Evolutionary conservation across 2,888 invertebrate species (phyloP), one percentile per base, ranked within the genome.

Genomic region (Agapetus fuscipes): DNA sequence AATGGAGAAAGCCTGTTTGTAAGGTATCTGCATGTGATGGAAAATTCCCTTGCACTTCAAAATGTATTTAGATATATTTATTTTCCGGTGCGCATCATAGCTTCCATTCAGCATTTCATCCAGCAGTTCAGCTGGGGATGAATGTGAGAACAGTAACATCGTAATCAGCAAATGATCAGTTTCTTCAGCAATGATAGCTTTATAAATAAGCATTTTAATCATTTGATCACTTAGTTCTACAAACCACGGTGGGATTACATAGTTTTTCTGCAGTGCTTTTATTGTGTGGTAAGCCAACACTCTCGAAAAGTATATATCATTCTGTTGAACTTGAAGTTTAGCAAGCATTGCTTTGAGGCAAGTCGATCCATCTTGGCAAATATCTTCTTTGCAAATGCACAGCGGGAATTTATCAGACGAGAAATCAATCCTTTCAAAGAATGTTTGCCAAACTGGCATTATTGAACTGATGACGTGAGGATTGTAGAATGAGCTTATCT

Each of bases 251-350:
- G 39, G 38, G 12, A 33, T 37, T 2, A 16, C 14, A 3, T n/a
- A 12, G 12, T 37, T 37, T 14, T 36, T 37, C 6, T 39, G 30
- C 28, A 42, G 14, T 15, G 26, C 9, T n/a, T 34, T 12, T 13
- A 37, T 42, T 4, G 16, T 29, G 20, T 10, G 35, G 17, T 39
- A 39, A 5, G 45, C 37, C 6, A 37, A 27, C 14, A 48, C 44
- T 43, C 43, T 39, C 17, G 42, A 12, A 14, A 45, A 48, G 16
- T 48, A 35, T 17, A 48, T 27, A 38, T 48, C 48, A 40, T 48
- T 48, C 13, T 48, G 48, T 28, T 48, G 48, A 10, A 17, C 17
- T 17, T 47, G 44, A 29, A 40, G 32, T 26, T 40, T 43, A 14
- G n/a, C 11, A 11, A 48, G 28, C 4, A 34, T 13, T 13, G 24